A percentile compares a stretch with the other conserved stretches of the same genome.
phyloP scores from a whole-genome alignment of 1,140 invertebrate species.

The Babylonia areolata region DNA sequence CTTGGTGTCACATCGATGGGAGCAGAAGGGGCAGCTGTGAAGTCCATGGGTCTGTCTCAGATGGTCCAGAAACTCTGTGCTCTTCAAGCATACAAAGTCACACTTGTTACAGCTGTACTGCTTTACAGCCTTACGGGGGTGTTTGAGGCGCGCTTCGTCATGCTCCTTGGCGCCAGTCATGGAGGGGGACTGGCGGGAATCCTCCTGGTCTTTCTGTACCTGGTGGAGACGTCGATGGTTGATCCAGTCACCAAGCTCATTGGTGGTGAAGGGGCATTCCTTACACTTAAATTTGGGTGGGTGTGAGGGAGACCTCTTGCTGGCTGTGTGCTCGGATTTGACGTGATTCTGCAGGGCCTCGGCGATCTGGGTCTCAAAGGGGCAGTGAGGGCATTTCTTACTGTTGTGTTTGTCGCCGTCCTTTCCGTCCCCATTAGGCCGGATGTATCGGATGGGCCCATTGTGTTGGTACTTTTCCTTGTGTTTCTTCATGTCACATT shows the following conservation, averaged over 20 bases:
- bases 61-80: constrained; percentile 59
- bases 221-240: constrained; percentile 66
- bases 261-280: constrained; percentile 64
- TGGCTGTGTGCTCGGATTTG: background rate
- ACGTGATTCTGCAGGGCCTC: constrained; percentile 58
- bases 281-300: constrained; percentile 63
- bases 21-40: constrained; percentile 65
- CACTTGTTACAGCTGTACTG: constrained; percentile 65
- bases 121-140: constrained; percentile 66
- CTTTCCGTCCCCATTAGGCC: constrained; percentile 38
- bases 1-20: constrained; percentile 59
- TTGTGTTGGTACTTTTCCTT: constrained; percentile 70
- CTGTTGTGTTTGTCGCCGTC: constrained; percentile 52
- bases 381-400: constrained; percentile 62
- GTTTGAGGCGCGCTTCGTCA: constrained; percentile 57
- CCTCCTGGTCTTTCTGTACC: constrained; percentile 22
- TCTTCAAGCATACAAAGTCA: constrained; percentile 64
- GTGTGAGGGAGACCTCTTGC: constrained; percentile 48
- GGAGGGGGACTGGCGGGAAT: constrained; percentile 31
- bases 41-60: constrained; percentile 51
- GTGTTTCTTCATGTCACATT: constrained; percentile 76
- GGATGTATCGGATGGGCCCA: constrained; percentile 17
- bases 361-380: constrained; percentile 61
- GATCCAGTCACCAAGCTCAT: constrained; percentile 65
- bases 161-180: constrained; percentile 23